These are phyloP conservation scores for Latrodectus elegans DNA, from an alignment of 2,888 invertebrate genomes.

Conservation along the genomic window DNA sequence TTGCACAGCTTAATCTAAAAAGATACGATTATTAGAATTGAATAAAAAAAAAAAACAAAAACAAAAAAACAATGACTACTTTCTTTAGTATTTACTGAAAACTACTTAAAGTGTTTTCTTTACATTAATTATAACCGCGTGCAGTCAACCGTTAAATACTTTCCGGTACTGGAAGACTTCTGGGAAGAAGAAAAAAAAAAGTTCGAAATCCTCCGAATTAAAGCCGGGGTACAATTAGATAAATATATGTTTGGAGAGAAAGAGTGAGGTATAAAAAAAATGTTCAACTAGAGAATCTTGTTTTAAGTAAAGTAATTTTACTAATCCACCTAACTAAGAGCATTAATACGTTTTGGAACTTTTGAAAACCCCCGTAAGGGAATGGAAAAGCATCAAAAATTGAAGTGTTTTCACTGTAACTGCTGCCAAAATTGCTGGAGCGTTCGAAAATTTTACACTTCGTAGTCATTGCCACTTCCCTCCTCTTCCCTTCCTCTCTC, in stretches of 20 bases:
- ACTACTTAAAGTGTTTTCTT: not conserved
- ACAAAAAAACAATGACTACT: not conserved
- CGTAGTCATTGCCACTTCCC: conserved; percentile 25
- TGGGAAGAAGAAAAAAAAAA: not conserved
- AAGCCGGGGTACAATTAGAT: not conserved
- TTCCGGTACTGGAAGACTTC: not conserved
- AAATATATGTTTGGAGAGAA: conserved; percentile 1
- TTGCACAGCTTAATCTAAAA: not conserved
- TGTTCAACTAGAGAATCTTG: not conserved
- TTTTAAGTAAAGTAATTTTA: conserved; percentile 51
- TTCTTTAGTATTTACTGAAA: not conserved
- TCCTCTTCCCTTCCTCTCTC: conserved; percentile 1
- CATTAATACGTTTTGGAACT: conserved; percentile 45
- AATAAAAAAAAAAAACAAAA: not conserved
- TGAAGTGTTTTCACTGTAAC: conserved; percentile 48
- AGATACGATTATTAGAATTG: not conserved
- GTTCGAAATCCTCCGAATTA: not conserved
- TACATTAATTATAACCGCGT: not conserved
- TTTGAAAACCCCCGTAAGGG: conserved; percentile 50
- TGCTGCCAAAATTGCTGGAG: conserved; percentile 48
- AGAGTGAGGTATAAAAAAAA: not conserved
- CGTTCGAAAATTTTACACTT: conserved; percentile 65
- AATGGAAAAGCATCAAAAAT: conserved; percentile 36
- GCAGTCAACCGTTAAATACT: not conserved
- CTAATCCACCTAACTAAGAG: conserved; percentile 63